These are phyloP conservation scores for Ferrisia virgata DNA, from an alignment of 2,888 invertebrate genomes.

Conservation along the genomic window DNA sequence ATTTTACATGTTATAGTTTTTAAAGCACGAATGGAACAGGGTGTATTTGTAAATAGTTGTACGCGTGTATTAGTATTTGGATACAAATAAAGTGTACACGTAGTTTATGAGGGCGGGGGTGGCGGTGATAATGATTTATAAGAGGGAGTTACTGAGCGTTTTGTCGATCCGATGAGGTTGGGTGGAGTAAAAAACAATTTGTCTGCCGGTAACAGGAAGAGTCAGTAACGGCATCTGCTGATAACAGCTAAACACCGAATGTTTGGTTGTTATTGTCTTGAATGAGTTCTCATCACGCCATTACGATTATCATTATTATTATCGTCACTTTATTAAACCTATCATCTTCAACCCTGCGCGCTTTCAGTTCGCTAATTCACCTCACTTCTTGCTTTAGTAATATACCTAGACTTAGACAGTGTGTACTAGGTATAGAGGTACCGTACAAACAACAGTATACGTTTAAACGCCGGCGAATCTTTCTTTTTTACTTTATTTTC, in stretches of 20 bases:
- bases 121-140: slow-evolving; percentile 26
- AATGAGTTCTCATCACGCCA: slow-evolving; percentile 46
- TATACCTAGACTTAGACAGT: neutral
- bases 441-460: no score
- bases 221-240: slow-evolving; percentile 44
- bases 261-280: slow-evolving; percentile 40
- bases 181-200: slow-evolving; percentile 41
- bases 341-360: neutral
- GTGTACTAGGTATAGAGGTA: no score
- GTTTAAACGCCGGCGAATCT: neutral
- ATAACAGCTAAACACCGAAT: slow-evolving; percentile 29
- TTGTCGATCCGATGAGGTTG: neutral
- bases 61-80: neutral
- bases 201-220: slow-evolving; percentile 42
- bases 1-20: neutral
- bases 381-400: no score
- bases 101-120: neutral
- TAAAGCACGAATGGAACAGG: neutral
- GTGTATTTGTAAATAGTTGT: neutral
- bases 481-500: neutral
- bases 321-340: slow-evolving; percentile 43
- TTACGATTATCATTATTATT: slow-evolving; percentile 44
- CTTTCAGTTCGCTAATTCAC: neutral
- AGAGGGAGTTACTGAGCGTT: neutral
- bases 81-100: slow-evolving; percentile 11